Evolutionary conservation across 2,797 vertebrate genomes (phyloP), one percentile per base, ranked within the genome.

Genomic region (Clamator glandarius): DNA sequence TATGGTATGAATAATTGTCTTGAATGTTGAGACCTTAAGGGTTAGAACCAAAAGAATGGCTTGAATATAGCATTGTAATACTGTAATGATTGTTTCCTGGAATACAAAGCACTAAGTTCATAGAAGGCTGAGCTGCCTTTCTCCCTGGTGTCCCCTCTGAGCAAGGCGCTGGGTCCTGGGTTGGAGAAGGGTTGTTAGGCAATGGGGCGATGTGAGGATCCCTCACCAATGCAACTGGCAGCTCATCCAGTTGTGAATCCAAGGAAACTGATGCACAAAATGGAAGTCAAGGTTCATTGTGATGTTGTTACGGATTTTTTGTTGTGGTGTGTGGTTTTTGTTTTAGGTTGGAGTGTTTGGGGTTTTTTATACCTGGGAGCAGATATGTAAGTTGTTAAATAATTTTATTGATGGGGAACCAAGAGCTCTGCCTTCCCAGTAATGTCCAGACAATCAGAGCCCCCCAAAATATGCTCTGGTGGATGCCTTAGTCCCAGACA

Each of bases 81-180:
- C 7, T 46, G 7, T 23, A 77, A n/a, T 8, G 10, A 44, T 41
- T 8, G 61, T 17, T 86, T 89, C 20, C 36, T 86, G 66, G 88
- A 84, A 61, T 9, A 15, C 6, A 11, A 0, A 2, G 2, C 6
- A 18, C 12, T 1, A 9, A 0, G 1, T 57, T 29, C 24, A 39
- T 39, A 44, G 7, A 42, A 74, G 6, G 6, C 7, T 77, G 73
- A 51, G 11, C 12, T 74, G 18, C 29, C 21, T 19, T 1, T 3
- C 3, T 5, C 16, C 61, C 76, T 46, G 20, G 3, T 15, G 31
- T 81, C 7, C 8, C 12, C 14, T 31, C 36, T 68, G 31, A 18
- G 6, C 17, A 57, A n/a, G 13, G 21, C 28, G 44, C 11, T 4
- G 25, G 24, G 6, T 41, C 4, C 10, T n/a, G n/a, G n/a, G n/a